Base-by-base conservation (phyloP, 2,888 invertebrate genomes). In the Neuroscelio doddi region DNA sequence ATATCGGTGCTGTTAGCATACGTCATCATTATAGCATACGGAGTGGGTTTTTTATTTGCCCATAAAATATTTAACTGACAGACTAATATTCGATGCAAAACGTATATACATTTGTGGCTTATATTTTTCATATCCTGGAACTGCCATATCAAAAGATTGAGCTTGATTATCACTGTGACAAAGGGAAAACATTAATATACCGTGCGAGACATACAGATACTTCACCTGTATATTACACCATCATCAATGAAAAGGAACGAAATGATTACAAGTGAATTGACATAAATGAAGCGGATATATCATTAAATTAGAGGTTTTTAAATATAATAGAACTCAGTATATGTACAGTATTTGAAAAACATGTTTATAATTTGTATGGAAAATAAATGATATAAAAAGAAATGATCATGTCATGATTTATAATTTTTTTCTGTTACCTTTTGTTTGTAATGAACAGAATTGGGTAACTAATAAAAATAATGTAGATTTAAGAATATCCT, bases 311-410 rank as follows among this genome's bases (percentile, higher is more conserved):
- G 85, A 84, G 81, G 79, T 84, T 84, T 84, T 83, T 83, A 85
- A 83, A 81, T 84, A 81, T 82, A 79, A 83, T 85, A 83, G 82
- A 84, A 84, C 80, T 84, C 84, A 83, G 83, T 84, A 83, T 84
- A 85, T 91, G 91, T 91, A 91, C 91, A 91, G 91, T 91, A 91
- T 91, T 91, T 91, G 90, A 91, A 90, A 87, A 88, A 90, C 89
- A 90, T 90, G 91, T 91, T 91, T 88, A 91, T 91, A 91, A 91
- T 91, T 91, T 91, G 91, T 91, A 91, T 91, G 90, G 90, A 91
- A 91, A 84, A 84, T 80, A 83, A 84, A 83, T 82, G 83, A 83
- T 83, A 83, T 80, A 82, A 83, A 82, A 82, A 58, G 46, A 64
- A 38, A 44, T 15, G 39, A 17, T 12, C 15, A 10, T 39, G 9